A percentile compares a stretch with the other conserved stretches of the same genome.
Conservation (phyloP, 1,140 invertebrate genomes). For the Leptinotarsa lineolata region DNA sequence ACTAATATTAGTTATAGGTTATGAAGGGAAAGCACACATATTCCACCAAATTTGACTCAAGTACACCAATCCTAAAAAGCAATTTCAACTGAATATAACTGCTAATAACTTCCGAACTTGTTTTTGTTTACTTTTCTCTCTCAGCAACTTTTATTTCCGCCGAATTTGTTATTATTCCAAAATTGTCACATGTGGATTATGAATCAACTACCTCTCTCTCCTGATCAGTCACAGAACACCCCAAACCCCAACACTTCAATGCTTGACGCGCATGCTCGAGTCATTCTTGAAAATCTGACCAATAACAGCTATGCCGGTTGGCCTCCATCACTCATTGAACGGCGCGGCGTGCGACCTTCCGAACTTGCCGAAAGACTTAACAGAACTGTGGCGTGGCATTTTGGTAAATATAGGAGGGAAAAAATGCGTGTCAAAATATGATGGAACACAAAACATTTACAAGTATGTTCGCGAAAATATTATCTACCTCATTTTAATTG, state of each 20-base stretch:
- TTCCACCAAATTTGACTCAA: constrained; percentile 11
- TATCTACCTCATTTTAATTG: no score
- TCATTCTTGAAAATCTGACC: background rate
- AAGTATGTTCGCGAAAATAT: no score
- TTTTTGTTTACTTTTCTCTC: background rate
- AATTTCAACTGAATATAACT: background rate
- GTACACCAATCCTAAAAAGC: background rate
- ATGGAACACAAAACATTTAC: no score
- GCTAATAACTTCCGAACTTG: background rate
- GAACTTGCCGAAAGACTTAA: no score
- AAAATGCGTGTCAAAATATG: no score
- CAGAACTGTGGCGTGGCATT: no score
- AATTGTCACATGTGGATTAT: constrained; percentile 29
- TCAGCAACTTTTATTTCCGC: background rate
- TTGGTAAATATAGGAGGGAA: no score
- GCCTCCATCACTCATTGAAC: no score
- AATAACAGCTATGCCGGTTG: background rate
- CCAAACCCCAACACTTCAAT: constrained; percentile 17
- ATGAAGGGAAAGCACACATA: constrained; percentile 22
- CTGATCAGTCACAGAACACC: no score
- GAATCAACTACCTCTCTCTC: constrained; percentile 30
- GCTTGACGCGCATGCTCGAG: constrained; percentile 49
- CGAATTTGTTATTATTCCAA: constrained; percentile 30
- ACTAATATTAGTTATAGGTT: constrained; percentile 30
- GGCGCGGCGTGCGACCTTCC: no score